Evolutionary conservation across 2,797 vertebrate genomes (phyloP), one percentile per base, ranked within the genome.

Genomic region (Manis javanica): DNA sequence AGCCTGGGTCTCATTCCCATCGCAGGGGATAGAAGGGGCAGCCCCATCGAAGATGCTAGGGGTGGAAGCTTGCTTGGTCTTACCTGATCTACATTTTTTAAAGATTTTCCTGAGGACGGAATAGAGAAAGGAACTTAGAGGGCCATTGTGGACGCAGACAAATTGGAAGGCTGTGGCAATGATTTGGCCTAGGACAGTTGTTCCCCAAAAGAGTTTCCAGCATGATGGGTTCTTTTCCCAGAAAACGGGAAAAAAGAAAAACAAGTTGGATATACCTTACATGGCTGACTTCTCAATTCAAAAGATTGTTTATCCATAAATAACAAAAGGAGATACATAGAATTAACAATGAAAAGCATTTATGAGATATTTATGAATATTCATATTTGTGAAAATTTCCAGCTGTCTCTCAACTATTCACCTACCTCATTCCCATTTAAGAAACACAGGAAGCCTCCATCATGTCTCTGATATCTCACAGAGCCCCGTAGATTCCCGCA

Each of bases 381-480:
- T 46, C 42, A 69, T 91, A 39, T 92, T 90, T 96, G 39, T 77
- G 59, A 90, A 90, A 96, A 90, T 5, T 64, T 68, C n/a, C 12
- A 57, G 15, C 63, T 93, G 12, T 21, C 15, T 95, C 31, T 87
- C 18, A 37, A 55, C 18, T 7, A n/a, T 23, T 29, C 61, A 55
- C 59, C 42, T n/a, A 51, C 39, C 3, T 89, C 14, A 78, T 55
- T 68, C 37, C 55, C 23, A 57, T 29, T 37, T 51, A 51, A 64
- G 21, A 69, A 37, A 71, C 15, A 26, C 5, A 59, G 63, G 6
- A 83, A 83, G 72, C 46, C 46, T 18, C 26, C 14, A 59, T 82
- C 39, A n/a, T 7, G 34, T 4, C 12, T 78, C 75, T 86, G 57
- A 10, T 37, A n/a, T 37, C 59, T 86, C 72, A 55, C 49, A 88